Conservation (phyloP, 2,888 invertebrate species). For the Creontiades dilutus region DNA sequence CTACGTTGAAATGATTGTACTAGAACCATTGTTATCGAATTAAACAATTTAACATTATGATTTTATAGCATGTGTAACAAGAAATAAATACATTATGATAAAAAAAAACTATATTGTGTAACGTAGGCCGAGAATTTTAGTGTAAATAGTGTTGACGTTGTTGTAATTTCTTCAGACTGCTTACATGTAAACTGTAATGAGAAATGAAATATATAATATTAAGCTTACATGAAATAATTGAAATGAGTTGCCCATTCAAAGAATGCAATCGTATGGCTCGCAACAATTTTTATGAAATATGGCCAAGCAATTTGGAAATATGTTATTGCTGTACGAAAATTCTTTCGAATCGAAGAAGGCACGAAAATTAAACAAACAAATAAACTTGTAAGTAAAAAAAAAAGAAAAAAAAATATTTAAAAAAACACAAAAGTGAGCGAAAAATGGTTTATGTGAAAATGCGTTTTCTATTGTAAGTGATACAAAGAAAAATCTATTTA, state of each 20-base stretch:
- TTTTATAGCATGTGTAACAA: constrained; percentile 52
- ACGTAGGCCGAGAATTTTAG: constrained; percentile 70
- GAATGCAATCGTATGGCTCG: neutral
- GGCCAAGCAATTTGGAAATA: neutral
- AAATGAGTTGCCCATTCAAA: neutral
- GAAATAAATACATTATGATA: constrained; percentile 58
- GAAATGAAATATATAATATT: constrained; percentile 63
- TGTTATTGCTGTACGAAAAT: neutral
- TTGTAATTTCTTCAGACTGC: constrained; percentile 74
- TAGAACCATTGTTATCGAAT: constrained; percentile 60
- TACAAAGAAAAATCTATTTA: constrained; percentile 57
- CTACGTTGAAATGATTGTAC: constrained; percentile 30
- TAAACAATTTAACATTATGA: constrained; percentile 46
- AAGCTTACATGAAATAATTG: constrained; percentile 58
- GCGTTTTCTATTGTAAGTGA: constrained; percentile 60
- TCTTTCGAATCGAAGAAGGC: neutral
- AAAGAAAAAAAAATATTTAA: neutral
- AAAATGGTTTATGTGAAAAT: constrained; percentile 36
- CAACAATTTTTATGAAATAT: neutral
- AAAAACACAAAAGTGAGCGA: constrained; percentile 43
- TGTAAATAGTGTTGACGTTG: constrained; percentile 74
- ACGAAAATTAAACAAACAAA: constrained; percentile 4
- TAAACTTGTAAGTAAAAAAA: constrained; percentile 21
- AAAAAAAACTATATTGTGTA: constrained; percentile 66
- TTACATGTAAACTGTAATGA: constrained; percentile 72